These are phyloP conservation scores for Rhabdornis inornatus DNA, from an alignment of 2,113 vertebrate genomes.

Conservation along the genomic window DNA sequence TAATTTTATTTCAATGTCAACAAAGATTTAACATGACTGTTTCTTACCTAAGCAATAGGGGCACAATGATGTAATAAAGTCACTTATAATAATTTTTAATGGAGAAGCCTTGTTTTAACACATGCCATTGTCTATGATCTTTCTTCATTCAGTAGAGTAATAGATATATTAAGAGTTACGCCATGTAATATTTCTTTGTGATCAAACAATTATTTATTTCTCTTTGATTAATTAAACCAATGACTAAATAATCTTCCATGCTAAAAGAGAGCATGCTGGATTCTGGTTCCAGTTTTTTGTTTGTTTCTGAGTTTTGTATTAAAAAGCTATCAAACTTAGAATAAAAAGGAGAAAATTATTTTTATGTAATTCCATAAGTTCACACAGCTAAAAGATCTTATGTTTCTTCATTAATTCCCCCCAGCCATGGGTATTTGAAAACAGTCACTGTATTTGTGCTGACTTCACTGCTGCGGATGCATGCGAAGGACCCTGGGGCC, in stretches of 20 bases:
- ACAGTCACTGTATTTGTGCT: not conserved
- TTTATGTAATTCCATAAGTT: not conserved
- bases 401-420: not conserved
- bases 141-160: not conserved
- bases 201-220: not conserved
- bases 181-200: not conserved
- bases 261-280: not conserved
- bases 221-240: not conserved
- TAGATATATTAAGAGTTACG: not conserved
- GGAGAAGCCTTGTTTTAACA: not conserved
- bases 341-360: not conserved
- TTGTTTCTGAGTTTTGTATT: not conserved
- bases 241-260: not conserved
- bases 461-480: not conserved
- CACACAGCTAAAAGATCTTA: not conserved
- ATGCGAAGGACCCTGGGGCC: not conserved
- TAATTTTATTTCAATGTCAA: not conserved
- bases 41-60: not conserved
- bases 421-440: not conserved
- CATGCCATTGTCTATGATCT: not conserved
- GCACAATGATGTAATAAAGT: not conserved
- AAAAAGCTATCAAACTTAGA: not conserved
- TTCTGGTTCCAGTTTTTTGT: not conserved
- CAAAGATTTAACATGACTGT: not conserved
- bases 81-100: not conserved